phyloP scores from a whole-genome alignment of 2,797 vertebrate species.

The Pteropus rufus region DNA sequence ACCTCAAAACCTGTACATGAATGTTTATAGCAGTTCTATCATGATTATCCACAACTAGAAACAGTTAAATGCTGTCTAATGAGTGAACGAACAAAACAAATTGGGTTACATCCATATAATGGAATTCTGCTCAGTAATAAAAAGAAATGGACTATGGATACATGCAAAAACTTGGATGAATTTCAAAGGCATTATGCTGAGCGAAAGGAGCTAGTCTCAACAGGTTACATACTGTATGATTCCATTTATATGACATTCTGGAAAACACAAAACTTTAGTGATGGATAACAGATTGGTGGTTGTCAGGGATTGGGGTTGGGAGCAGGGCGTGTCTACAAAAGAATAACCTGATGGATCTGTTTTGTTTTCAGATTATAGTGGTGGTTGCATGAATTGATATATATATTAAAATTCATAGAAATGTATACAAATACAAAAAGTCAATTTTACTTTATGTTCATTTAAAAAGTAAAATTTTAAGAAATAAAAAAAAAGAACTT shows the following conservation, averaged over 20 bases:
- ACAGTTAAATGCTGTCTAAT: not conserved
- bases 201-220: not conserved
- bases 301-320: not conserved
- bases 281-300: not conserved
- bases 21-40: not conserved
- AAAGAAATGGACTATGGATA: not conserved
- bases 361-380: not conserved
- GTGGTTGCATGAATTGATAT: not conserved
- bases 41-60: not conserved
- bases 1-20: not conserved
- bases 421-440: not conserved
- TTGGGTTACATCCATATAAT: not conserved
- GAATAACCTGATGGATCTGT: not conserved
- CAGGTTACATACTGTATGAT: not conserved
- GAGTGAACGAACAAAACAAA: not conserved
- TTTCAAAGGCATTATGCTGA: not conserved
- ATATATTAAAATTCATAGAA: not conserved
- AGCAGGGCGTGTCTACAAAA: not conserved
- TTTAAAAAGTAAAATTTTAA: slow-evolving; percentile 12
- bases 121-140: not conserved
- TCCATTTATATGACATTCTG: not conserved
- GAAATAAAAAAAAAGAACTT: not conserved
- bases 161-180: not conserved
- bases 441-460: not conserved
- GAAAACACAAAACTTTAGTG: not conserved